These are phyloP conservation scores for Cephus cinctus DNA, from an alignment of 1,140 invertebrate species.

Conservation along the genomic window DNA sequence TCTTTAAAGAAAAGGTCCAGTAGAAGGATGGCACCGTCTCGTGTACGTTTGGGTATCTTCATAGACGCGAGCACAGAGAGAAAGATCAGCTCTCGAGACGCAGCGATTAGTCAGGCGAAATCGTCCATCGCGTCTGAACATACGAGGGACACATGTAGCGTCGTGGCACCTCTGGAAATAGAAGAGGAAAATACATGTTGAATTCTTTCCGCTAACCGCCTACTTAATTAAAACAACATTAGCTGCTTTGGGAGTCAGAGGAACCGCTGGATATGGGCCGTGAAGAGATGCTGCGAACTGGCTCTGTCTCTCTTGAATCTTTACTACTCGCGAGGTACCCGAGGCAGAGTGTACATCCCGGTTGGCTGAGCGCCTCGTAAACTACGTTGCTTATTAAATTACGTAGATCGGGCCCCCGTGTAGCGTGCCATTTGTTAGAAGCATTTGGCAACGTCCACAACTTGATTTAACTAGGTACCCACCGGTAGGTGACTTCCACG, in stretches of 20 bases:
- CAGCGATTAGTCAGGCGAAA: constrained; percentile 56
- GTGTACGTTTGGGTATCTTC: too few relatives aligned
- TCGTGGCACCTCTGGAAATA: constrained; percentile 43
- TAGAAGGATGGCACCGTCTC: too few relatives aligned
- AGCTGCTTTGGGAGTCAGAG: constrained; percentile 26
- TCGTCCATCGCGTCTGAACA: constrained; percentile 57
- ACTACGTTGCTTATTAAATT: constrained; percentile 41
- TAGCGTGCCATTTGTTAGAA: constrained; percentile 28
- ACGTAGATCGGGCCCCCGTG: constrained; percentile 6
- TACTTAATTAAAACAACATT: constrained; percentile 57
- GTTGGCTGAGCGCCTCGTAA: constrained; percentile 22
- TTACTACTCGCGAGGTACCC: too few relatives aligned
- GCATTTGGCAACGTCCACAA: constrained; percentile 39
- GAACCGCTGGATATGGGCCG: constrained; percentile 27
- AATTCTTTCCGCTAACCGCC: constrained; percentile 46
- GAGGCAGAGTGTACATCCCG: constrained; percentile 9
- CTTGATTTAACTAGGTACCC: too few relatives aligned
- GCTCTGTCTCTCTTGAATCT: constrained; percentile 15
- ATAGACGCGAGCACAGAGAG: too few relatives aligned
- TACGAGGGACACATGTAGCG: constrained; percentile 52
- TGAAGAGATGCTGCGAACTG: constrained; percentile 16
- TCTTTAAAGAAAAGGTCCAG: too few relatives aligned
- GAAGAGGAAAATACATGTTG: constrained; percentile 24
- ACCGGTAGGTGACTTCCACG: too few relatives aligned
- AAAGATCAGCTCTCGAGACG: too few relatives aligned